A percentile compares a stretch with the other conserved stretches of the same genome.
phyloP scores from a whole-genome alignment of 37 sponge, comb jelly and placozoan genomes.

The Halisarca cf. caerulea region DNA sequence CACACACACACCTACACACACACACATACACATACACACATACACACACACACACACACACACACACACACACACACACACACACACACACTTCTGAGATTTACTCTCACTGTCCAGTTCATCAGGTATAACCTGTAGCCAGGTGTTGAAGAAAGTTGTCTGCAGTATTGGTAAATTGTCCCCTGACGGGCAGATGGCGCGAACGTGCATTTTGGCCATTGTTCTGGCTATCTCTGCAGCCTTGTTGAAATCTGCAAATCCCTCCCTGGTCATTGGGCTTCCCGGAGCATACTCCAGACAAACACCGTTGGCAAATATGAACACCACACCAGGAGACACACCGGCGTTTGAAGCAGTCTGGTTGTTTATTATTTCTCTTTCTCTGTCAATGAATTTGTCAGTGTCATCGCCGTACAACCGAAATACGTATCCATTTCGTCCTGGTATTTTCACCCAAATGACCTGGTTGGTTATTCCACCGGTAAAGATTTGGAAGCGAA shows the following conservation, averaged over 20 bases:
- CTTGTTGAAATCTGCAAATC: slow-evolving; percentile 46
- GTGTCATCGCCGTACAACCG: slow-evolving; percentile 71
- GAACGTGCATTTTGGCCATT: slow-evolving; percentile 72
- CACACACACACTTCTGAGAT: too few species aligned
- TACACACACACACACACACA: too few species aligned
- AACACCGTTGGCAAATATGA: slow-evolving; percentile 68
- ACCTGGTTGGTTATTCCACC: slow-evolving; percentile 19
- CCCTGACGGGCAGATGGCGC: not conserved
- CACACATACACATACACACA: too few species aligned
- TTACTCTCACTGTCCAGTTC: slow-evolving; percentile 7
- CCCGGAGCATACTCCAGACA: slow-evolving; percentile 70
- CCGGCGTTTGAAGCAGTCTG: slow-evolving; percentile 21
- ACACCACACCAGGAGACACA: slow-evolving; percentile 46
- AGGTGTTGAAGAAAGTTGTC: slow-evolving; percentile 34
- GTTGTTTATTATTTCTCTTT: slow-evolving; percentile 41
- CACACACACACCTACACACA: too few species aligned
- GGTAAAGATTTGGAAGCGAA: not conserved
- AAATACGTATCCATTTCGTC: slow-evolving; percentile 24
- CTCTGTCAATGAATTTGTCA: slow-evolving; percentile 58
- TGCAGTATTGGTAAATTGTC: not conserved
- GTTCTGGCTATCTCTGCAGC: slow-evolving; percentile 35
- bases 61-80: too few species aligned
- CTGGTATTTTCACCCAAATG: not conserved
- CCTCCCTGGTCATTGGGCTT: slow-evolving; percentile 31
- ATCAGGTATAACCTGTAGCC: slow-evolving; percentile 38